A percentile compares a stretch with the other conserved stretches of the same genome.
Conservation (phyloP, 1,140 invertebrate genomes). For the Anoplolepis gracilipes region DNA sequence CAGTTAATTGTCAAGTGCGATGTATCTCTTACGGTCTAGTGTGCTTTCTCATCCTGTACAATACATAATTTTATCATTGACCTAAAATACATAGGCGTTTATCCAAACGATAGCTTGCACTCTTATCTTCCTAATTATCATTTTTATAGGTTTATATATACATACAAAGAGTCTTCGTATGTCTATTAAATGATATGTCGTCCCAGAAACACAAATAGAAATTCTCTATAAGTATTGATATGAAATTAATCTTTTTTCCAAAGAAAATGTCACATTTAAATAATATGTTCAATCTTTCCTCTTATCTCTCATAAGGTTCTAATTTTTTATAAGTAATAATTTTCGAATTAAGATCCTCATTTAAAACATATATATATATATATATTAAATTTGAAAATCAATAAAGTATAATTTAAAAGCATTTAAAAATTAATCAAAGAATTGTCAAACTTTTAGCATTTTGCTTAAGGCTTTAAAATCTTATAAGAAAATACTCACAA, state of each 20-base stretch:
- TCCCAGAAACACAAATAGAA: neutral
- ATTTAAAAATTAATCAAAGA: neutral
- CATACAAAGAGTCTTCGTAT: neutral
- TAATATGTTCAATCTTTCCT: too few relatives aligned
- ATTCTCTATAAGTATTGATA: neutral
- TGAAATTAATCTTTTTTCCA: neutral
- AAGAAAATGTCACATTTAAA: neutral
- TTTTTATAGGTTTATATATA: slow-evolving; percentile 28
- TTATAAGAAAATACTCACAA: neutral
- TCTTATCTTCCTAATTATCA: slow-evolving; percentile 48
- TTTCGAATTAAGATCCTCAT: neutral
- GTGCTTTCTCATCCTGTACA: slow-evolving; percentile 39
- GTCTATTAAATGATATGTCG: neutral
- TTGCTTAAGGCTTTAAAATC: neutral
- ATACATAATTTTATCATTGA: slow-evolving; percentile 10
- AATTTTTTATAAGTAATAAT: neutral
- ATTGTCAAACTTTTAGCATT: neutral
- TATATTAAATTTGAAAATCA: neutral
- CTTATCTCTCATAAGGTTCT: neutral
- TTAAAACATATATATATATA: too few relatives aligned
- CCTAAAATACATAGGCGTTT: slow-evolving; percentile 7
- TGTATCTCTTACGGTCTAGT: neutral
- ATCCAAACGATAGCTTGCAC: neutral
- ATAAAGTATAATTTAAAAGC: neutral
- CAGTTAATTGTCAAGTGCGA: slow-evolving; percentile 34